Evolutionary conservation across 1,140 invertebrate genomes (phyloP), one percentile per base, ranked within the genome.

Genomic region (Delia radicum): DNA sequence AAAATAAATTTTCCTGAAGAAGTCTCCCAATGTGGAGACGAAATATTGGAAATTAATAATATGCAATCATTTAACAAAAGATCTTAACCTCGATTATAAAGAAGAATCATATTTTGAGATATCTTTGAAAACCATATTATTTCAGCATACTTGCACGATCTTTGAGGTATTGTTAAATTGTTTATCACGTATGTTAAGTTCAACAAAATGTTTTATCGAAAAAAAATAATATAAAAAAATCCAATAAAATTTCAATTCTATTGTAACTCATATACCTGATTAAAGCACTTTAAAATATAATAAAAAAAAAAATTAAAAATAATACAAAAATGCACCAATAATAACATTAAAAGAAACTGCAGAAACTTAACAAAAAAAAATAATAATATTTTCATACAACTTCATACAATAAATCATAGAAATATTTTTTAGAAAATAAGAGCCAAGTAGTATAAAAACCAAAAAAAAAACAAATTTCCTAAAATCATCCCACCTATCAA

Each of bases 371-470:
- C n/a, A 76, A 28, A 63, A 6, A 42, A 65, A 24, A 73, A 73
- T 37, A 42, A 76, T 29, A 33, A 63, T 73, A 55, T 63, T 73
- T 62, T 76, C 71, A 76, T 65, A 63, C 29, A 31, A 76, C 55
- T 73, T 61, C 65, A 69, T 69, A 69, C 65, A 69, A 37, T 15
- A 65, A 71, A 46, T 46, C 2, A 75, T 67, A 69, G 42, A 65
- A 46, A 65, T 73, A 76, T 65, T 72, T 75, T 33, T 72, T 76
- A 71, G 71, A 29, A 42, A 28, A 29, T 73, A 73, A 73, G 46
- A 73, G 31, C 27, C 28, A 67, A 37, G 72, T 55, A 73, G 42
- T 28, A 73, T 28, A 42, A 55, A 73, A n/a, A 73, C 7, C 6
- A 48, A 73, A n/a, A 48, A 48, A 48, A 73, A 27, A 55, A 48